These are phyloP conservation scores for Thalassophryne amazonica DNA, from an alignment of 2,797 vertebrate species.

Conservation along the genomic window DNA sequence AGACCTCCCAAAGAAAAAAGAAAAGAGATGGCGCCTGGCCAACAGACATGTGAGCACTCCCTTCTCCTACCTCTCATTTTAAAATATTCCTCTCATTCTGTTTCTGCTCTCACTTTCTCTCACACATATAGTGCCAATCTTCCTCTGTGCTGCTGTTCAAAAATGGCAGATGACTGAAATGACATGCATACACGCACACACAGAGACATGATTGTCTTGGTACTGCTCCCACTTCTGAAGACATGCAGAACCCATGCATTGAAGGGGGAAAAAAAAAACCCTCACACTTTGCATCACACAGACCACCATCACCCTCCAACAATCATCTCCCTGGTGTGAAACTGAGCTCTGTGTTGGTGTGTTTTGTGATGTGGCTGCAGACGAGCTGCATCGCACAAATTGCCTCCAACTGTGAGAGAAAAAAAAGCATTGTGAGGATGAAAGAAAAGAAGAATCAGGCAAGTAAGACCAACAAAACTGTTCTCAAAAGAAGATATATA, in stretches of 20 bases:
- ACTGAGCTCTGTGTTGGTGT: slow-evolving; percentile 15
- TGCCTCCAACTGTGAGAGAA: slow-evolving; percentile 34
- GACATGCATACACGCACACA: background rate
- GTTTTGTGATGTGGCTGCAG: slow-evolving; percentile 40
- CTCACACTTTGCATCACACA: background rate
- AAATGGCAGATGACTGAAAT: slow-evolving; percentile 24
- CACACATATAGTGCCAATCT: slow-evolving; percentile 24
- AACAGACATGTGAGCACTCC: slow-evolving; percentile 39
- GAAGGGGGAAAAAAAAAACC: background rate
- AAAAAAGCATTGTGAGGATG: background rate
- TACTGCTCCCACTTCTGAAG: slow-evolving; percentile 15
- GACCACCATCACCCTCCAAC: slow-evolving; percentile 3
- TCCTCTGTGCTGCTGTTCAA: slow-evolving; percentile 28
- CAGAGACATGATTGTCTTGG: background rate
- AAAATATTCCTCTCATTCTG: background rate
- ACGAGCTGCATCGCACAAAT: slow-evolving; percentile 36
- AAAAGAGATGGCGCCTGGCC: slow-evolving; percentile 48
- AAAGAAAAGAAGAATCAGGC: slow-evolving; percentile 7
- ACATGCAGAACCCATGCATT: slow-evolving; percentile 11
- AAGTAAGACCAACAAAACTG: slow-evolving; percentile 23
- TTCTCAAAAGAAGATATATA: slow-evolving; percentile 11
- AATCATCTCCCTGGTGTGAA: slow-evolving; percentile 2
- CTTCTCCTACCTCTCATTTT: background rate
- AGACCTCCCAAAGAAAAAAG: slow-evolving; percentile 38
- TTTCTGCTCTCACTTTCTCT: slow-evolving; percentile 19